Conservation (phyloP, 1,140 invertebrate species). For the Atta colombica region DNA sequence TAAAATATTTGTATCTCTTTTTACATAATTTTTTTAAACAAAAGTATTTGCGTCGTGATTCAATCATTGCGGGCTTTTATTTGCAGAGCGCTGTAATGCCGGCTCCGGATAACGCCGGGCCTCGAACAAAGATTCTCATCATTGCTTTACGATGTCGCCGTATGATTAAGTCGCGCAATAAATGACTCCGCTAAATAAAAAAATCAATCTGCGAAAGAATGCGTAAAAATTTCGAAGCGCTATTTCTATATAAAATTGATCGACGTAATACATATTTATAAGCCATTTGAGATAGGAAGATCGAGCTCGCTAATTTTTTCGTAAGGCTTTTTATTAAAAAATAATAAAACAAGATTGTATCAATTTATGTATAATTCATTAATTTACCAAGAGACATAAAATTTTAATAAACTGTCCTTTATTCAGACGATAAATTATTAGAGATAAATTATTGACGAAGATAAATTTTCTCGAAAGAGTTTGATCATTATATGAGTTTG, state of each 20-base stretch:
- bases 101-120: conserved; percentile 52
- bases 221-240: background rate
- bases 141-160: conserved; percentile 71
- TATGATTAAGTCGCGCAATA: conserved; percentile 48
- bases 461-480: conserved; percentile 27
- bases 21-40: background rate
- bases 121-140: conserved; percentile 29
- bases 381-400: background rate
- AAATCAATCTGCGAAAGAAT: background rate
- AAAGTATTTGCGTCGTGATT: background rate
- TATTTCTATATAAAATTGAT: background rate
- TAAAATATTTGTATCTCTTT: background rate
- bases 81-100: conserved; percentile 65
- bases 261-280: conserved; percentile 10
- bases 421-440: conserved; percentile 21
- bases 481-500: conserved; percentile 20
- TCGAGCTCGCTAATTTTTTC: background rate
- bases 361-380: background rate
- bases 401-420: conserved; percentile 3
- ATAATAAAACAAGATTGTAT: background rate
- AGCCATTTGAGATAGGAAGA: background rate
- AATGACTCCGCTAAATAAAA: background rate
- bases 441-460: conserved; percentile 20
- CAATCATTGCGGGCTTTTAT: background rate
- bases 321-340: background rate